Evolutionary conservation across 37 sponge, comb jelly and placozoan genomes (phyloP).

Genomic region (Amphimedon queenslandica): DNA sequence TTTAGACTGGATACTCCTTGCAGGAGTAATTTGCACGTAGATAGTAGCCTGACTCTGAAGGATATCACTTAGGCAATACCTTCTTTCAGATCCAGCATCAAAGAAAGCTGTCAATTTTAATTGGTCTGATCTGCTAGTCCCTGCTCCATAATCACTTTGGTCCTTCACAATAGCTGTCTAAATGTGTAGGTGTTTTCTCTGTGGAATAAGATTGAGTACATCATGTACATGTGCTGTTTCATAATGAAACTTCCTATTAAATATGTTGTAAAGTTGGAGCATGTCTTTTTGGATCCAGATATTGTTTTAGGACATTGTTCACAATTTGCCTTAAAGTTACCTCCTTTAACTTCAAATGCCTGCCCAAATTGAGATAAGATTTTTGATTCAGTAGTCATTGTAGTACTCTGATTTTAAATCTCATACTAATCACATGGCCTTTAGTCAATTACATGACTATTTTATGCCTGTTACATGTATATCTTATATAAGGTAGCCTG

Average conservation of each 20-base stretch:
- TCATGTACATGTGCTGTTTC: neutral
- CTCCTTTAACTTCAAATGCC: neutral
- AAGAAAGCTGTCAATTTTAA: neutral
- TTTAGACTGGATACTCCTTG: constrained; percentile 10
- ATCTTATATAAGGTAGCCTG: no score
- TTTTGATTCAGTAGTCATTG: neutral
- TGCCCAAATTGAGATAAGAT: neutral
- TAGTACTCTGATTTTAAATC: no score
- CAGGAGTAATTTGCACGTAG: constrained; percentile 10
- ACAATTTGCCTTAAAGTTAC: constrained; percentile 6
- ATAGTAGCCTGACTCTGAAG: constrained; percentile 24
- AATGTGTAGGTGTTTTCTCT: neutral
- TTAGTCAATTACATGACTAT: no score
- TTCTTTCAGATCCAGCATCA: neutral
- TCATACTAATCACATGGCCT: no score
- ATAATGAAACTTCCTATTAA: neutral
- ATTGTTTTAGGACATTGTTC: neutral
- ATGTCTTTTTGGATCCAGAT: neutral
- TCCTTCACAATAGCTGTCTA: neutral
- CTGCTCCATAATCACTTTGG: no score
- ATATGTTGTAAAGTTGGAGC: neutral
- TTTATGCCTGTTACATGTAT: no score
- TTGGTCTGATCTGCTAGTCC: no score
- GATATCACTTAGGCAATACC: constrained; percentile 10
- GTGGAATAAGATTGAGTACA: neutral